A percentile compares a stretch with the other conserved stretches of the same genome.
Evolutionary conservation across 64 coral and sea anemone genomes (phyloP).

Genomic region (Dendrophyllia cribrosa): DNA sequence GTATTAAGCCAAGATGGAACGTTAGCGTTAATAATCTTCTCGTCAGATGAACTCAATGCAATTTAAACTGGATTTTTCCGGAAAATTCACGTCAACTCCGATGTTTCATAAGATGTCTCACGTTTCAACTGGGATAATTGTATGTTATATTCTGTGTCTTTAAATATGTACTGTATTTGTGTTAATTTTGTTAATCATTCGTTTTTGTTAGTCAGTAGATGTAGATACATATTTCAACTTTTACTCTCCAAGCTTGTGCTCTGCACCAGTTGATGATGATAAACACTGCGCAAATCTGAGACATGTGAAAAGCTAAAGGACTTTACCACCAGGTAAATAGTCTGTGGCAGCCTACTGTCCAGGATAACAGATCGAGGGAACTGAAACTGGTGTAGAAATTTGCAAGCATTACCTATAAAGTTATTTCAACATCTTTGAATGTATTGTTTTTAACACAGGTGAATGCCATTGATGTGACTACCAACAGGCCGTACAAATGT

Average conservation of each 20-base stretch:
- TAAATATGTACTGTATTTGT: not conserved
- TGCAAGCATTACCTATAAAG: too few relatives aligned
- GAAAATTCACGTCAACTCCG: not conserved
- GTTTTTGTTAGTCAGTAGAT: not conserved
- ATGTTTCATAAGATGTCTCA: not conserved
- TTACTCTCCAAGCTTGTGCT: not conserved
- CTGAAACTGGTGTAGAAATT: slow-evolving; percentile 32
- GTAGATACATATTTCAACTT: not conserved
- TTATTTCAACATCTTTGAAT: not conserved
- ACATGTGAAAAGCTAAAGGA: not conserved
- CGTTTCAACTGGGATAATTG: not conserved
- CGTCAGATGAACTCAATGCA: not conserved
- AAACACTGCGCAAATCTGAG: slow-evolving; percentile 88
- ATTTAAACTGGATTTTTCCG: too few relatives aligned
- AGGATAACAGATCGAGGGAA: slow-evolving; percentile 47
- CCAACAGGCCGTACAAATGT: too few relatives aligned
- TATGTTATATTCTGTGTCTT: not conserved
- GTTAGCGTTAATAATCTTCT: not conserved
- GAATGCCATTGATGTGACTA: too few relatives aligned
- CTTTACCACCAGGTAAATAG: not conserved
- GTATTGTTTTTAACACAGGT: too few relatives aligned
- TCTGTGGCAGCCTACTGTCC: not conserved
- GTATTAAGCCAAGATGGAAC: not conserved
- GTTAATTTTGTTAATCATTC: not conserved
- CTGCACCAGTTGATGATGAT: slow-evolving; percentile 78